These are phyloP conservation scores for Hycleus phaleratus DNA, from an alignment of 1,140 invertebrate genomes.

Conservation along the genomic window DNA sequence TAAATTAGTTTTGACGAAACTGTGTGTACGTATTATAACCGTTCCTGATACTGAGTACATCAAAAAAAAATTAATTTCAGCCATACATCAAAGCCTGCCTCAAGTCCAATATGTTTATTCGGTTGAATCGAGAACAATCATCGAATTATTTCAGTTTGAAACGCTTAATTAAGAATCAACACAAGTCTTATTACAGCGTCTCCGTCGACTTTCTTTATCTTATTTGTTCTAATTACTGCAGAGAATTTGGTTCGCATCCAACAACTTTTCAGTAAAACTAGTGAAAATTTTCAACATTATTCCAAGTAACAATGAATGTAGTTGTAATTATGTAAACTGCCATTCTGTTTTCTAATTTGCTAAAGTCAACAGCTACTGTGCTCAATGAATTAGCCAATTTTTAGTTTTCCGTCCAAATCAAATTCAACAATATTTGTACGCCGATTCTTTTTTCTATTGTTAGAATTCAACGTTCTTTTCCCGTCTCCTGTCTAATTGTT, in stretches of 20 bases:
- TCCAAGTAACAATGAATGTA: slow-evolving; percentile 7
- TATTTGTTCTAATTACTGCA: slow-evolving; percentile 10
- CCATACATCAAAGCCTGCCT: too few relatives aligned
- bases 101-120: too few relatives aligned
- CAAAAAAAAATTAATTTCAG: too few relatives aligned
- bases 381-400: slow-evolving; percentile 2
- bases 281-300: slow-evolving; percentile 3
- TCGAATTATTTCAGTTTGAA: too few relatives aligned
- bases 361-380: slow-evolving; percentile 5
- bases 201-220: neutral
- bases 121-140: too few relatives aligned
- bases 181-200: too few relatives aligned
- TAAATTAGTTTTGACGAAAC: too few relatives aligned
- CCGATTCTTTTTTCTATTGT: neutral
- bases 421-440: neutral
- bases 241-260: slow-evolving; percentile 1
- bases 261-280: slow-evolving; percentile 3
- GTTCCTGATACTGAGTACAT: too few relatives aligned
- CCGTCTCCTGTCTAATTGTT: neutral
- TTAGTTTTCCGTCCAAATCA: too few relatives aligned
- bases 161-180: too few relatives aligned
- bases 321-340: slow-evolving; percentile 14
- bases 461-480: slow-evolving; percentile 1
- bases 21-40: too few relatives aligned
- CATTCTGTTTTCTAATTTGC: slow-evolving; percentile 4